Conservation (phyloP, 2,797 vertebrate genomes). For the Mus spretus region DNA sequence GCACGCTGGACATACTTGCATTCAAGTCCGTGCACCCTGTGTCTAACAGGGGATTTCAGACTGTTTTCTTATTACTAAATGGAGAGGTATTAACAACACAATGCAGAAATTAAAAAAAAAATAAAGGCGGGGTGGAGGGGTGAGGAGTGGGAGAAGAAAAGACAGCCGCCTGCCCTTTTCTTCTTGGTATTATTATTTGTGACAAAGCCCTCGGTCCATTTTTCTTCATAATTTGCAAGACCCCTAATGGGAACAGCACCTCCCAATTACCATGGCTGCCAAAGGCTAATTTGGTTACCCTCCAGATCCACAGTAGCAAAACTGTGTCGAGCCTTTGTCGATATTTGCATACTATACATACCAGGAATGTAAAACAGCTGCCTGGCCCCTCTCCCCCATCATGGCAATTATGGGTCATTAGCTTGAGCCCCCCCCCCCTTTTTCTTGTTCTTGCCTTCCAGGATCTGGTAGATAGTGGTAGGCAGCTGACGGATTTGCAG, state of each 20-base stretch:
- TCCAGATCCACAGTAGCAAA: conserved; percentile 91
- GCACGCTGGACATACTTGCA: conserved; percentile 70
- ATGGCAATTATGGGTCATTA: conserved; percentile 93
- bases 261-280: conserved; percentile 93
- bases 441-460: conserved; percentile 88
- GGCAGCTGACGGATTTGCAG: conserved; percentile 87
- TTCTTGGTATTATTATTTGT: conserved; percentile 91
- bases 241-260: conserved; percentile 93
- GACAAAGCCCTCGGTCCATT: conserved; percentile 91
- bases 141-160: conserved; percentile 72
- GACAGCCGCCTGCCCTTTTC: conserved; percentile 89
- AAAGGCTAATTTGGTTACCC: conserved; percentile 93
- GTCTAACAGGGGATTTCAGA: conserved; percentile 78
- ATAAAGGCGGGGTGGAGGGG: conserved; percentile 55
- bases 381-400: conserved; percentile 89
- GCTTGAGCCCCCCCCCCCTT: conserved; percentile 81
- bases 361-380: conserved; percentile 92
- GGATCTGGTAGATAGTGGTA: conserved; percentile 87
- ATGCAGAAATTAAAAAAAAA: conserved; percentile 85
- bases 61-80: conserved; percentile 89
- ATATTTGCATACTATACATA: conserved; percentile 93
- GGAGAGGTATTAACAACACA: conserved; percentile 90
- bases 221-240: conserved; percentile 93
- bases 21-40: conserved; percentile 72
- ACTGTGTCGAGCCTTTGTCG: conserved; percentile 91